Conservation (phyloP, 2,888 invertebrate genomes). For the Sinelater perroti region DNA sequence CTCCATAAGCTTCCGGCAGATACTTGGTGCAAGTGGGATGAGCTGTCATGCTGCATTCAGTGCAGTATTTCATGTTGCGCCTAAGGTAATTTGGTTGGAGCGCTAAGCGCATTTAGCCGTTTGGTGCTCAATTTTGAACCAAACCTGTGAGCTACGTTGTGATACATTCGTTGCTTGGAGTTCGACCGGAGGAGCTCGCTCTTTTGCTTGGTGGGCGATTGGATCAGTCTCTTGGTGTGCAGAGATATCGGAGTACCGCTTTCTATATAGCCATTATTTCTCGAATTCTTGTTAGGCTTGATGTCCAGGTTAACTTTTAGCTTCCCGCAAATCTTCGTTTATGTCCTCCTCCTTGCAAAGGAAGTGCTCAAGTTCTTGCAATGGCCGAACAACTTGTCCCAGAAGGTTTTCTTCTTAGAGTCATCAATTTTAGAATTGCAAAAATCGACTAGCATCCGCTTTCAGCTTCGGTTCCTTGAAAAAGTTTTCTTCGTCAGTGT, state of each 20-base stretch:
- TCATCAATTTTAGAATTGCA: conserved; percentile 68
- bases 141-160: conserved; percentile 69
- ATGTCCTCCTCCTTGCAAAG: conserved; percentile 67
- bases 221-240: conserved; percentile 56
- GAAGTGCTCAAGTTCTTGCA: conserved; percentile 67
- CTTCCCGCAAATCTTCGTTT: conserved; percentile 66
- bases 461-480: conserved; percentile 85
- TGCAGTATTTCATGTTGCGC: conserved; percentile 68
- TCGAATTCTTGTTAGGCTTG: conserved; percentile 21
- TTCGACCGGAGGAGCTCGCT: conserved; percentile 55
- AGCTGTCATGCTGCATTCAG: conserved; percentile 66
- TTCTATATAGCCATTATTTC: conserved; percentile 11
- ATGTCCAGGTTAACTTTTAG: conserved; percentile 53
- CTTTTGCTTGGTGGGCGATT: conserved; percentile 54
- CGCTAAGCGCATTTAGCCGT: conserved; percentile 67
- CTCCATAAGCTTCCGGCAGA: conserved; percentile 64
- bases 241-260: conserved; percentile 57
- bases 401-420: conserved; percentile 72
- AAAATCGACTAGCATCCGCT: too few relatives aligned
- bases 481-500: conserved; percentile 70
- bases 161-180: conserved; percentile 64
- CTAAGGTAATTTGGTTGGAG: conserved; percentile 67
- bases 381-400: conserved; percentile 78
- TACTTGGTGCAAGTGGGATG: conserved; percentile 65
- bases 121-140: conserved; percentile 54